Evolutionary conservation across 2,888 invertebrate species (phyloP).

Genomic region (Agrochola litura): DNA sequence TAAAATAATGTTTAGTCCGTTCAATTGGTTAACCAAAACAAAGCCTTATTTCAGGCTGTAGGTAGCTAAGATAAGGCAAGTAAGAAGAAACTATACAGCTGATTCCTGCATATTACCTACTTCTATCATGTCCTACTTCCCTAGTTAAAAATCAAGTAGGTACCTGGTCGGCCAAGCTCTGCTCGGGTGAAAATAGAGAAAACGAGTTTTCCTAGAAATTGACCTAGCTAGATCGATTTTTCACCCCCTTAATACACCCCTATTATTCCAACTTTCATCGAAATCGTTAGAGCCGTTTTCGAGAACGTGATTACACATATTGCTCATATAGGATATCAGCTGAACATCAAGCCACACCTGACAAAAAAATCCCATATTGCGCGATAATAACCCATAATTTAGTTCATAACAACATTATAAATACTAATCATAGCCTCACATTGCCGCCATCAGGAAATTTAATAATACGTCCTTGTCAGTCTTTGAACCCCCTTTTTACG

Average conservation of each 20-base stretch:
- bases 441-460: constrained; percentile 85
- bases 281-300: no score
- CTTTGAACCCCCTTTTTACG: constrained; percentile 77
- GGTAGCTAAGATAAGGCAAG: neutral
- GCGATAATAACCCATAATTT: constrained; percentile 68
- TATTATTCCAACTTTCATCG: no score
- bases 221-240: no score
- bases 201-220: no score
- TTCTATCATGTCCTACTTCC: neutral
- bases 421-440: constrained; percentile 84
- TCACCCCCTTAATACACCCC: no score
- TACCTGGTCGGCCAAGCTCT: no score
- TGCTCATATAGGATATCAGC: neutral
- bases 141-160: neutral
- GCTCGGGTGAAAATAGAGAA: no score
- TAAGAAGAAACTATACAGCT: neutral
- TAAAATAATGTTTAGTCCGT: neutral
- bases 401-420: constrained; percentile 71
- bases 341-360: constrained; percentile 61
- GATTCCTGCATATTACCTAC: neutral
- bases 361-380: constrained; percentile 70
- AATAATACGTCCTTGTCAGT: constrained; percentile 86
- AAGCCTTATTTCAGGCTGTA: neutral
- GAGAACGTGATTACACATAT: no score
- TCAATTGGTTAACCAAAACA: neutral